These are phyloP conservation scores for Perca fluviatilis DNA, from an alignment of 2,113 vertebrate genomes.

Conservation along the genomic window DNA sequence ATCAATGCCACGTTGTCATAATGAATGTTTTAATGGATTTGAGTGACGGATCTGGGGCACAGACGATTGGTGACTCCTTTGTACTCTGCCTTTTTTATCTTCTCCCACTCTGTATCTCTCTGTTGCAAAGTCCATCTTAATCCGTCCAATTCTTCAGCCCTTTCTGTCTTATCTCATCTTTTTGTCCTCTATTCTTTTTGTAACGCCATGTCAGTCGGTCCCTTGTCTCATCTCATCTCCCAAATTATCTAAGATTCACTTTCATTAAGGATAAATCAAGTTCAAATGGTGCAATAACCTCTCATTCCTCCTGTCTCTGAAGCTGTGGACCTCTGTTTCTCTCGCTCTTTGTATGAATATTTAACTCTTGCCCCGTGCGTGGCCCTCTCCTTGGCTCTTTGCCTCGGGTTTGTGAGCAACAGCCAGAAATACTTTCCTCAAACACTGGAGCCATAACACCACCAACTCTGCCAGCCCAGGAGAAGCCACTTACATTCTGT, in stretches of 20 bases:
- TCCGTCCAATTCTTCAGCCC: constrained; percentile 6
- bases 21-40: constrained; percentile 70
- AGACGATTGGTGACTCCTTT: constrained; percentile 37
- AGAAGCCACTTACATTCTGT: constrained; percentile 29
- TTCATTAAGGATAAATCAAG: constrained; percentile 31
- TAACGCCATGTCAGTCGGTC: neutral
- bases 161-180: neutral
- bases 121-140: constrained; percentile 29
- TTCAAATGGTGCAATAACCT: constrained; percentile 12
- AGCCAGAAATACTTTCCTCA: constrained; percentile 57
- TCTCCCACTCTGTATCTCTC: neutral
- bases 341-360: constrained; percentile 78
- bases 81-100: neutral
- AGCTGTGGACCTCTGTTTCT: constrained; percentile 20
- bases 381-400: constrained; percentile 69
- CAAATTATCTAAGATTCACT: neutral
- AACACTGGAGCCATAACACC: constrained; percentile 47
- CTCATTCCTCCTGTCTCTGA: constrained; percentile 40
- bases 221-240: constrained; percentile 30
- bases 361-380: constrained; percentile 68
- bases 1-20: constrained; percentile 69
- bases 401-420: constrained; percentile 60
- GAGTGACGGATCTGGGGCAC: constrained; percentile 69
- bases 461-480: constrained; percentile 45
- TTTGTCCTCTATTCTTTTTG: constrained; percentile 3